A percentile compares a stretch with the other conserved stretches of the same genome.
Conservation (phyloP, 2,888 invertebrate species). For the Strigamia crassipes region DNA sequence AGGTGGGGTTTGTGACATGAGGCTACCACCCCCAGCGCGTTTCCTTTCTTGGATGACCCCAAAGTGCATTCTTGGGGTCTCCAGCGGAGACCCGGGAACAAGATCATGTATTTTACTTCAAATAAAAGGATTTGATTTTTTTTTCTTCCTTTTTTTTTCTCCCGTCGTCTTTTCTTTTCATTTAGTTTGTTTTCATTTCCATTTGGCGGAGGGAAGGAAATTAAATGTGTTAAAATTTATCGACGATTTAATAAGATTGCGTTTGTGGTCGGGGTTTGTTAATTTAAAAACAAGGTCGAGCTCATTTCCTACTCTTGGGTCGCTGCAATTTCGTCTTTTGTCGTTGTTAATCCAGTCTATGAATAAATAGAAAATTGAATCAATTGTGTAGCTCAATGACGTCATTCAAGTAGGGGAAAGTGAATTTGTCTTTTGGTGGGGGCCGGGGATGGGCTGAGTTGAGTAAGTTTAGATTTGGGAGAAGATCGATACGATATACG, state of each 20-base stretch:
- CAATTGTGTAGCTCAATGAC: conserved; percentile 25
- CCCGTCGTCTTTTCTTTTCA: neutral
- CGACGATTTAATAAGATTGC: neutral
- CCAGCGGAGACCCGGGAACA: conserved; percentile 11
- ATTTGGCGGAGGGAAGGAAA: neutral
- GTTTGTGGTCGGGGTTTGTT: conserved; percentile 17
- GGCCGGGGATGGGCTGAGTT: neutral
- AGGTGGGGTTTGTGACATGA: conserved; percentile 32
- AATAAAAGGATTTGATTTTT: neutral
- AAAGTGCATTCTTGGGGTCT: conserved; percentile 28
- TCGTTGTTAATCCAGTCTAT: conserved; percentile 33
- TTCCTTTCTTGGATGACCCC: conserved; percentile 27
- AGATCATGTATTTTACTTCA: conserved; percentile 8
- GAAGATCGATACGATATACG: conserved; percentile 13
- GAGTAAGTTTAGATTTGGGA: neutral
- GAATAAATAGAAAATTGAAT: conserved; percentile 42
- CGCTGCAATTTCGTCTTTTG: neutral
- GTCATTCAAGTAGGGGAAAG: conserved; percentile 1
- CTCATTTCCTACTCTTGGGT: conserved; percentile 5
- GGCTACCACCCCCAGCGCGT: conserved; percentile 7
- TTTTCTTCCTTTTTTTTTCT: neutral
- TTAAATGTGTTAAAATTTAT: conserved; percentile 1
- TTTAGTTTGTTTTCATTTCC: neutral
- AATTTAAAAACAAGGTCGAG: conserved; percentile 31
- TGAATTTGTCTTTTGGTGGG: conserved; percentile 2